These are phyloP conservation scores for Pyrgus malvae DNA, from an alignment of 2,888 invertebrate genomes.

Conservation along the genomic window DNA sequence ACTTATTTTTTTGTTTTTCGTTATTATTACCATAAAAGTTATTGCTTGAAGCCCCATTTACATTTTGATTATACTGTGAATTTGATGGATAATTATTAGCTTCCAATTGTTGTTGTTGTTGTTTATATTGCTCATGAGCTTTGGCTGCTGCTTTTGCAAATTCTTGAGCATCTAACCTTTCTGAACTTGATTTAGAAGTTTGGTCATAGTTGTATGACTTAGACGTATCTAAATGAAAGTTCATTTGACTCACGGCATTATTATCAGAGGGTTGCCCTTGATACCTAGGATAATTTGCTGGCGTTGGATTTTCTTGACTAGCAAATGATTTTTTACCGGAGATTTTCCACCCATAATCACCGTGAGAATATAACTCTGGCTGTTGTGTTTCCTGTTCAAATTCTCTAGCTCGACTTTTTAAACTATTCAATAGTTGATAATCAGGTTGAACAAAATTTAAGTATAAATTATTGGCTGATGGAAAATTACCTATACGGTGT, in stretches of 20 bases:
- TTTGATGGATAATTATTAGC: slow-evolving; percentile 45
- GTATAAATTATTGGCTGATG: slow-evolving; percentile 67
- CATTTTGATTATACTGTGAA: slow-evolving; percentile 42
- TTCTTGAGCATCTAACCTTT: slow-evolving; percentile 61
- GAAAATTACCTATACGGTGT: slow-evolving; percentile 59
- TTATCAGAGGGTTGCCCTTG: slow-evolving; percentile 52
- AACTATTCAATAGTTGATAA: slow-evolving; percentile 50
- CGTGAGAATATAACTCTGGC: slow-evolving; percentile 62
- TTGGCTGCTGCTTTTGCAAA: slow-evolving; percentile 72
- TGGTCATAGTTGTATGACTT: slow-evolving; percentile 58
- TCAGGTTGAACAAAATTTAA: slow-evolving; percentile 67
- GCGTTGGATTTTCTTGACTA: slow-evolving; percentile 49
- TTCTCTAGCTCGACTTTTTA: slow-evolving; percentile 54
- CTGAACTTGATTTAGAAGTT: slow-evolving; percentile 58
- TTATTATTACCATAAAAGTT: slow-evolving; percentile 47
- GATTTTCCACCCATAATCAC: slow-evolving; percentile 76
- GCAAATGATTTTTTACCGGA: slow-evolving; percentile 59
- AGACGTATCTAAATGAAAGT: slow-evolving; percentile 66
- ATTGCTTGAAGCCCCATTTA: slow-evolving; percentile 29
- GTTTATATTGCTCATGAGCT: slow-evolving; percentile 67
- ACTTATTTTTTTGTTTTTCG: slow-evolving; percentile 55
- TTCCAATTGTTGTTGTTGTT: slow-evolving; percentile 59
- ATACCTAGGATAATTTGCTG: slow-evolving; percentile 53
- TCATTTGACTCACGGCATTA: slow-evolving; percentile 63
- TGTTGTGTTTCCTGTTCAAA: slow-evolving; percentile 58